Percentiles rank a stretch among this genome's conserved stretches.
These are phyloP conservation scores for Catocala sponsa DNA, from an alignment of 2,888 invertebrate species.

Conservation along the genomic window DNA sequence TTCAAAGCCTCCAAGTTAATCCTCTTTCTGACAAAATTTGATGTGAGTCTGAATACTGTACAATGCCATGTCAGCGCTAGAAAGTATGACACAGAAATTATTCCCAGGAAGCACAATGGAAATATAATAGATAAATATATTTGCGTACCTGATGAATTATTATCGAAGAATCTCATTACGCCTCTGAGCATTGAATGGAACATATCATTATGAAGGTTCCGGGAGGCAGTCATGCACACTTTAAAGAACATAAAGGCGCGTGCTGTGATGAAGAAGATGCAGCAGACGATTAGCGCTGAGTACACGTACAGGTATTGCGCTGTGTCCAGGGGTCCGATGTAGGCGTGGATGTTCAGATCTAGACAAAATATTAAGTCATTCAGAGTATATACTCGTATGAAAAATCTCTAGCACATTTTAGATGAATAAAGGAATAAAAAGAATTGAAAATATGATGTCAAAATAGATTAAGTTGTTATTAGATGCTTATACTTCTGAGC, in stretches of 20 bases:
- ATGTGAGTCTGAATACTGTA: no score
- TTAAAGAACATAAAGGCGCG: slow-evolving; percentile 91
- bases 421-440: no score
- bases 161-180: slow-evolving; percentile 95
- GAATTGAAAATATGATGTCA: no score
- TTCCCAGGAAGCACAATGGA: no score
- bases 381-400: no score
- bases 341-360: slow-evolving; percentile 79
- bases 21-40: no score
- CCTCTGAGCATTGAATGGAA: slow-evolving; percentile 93
- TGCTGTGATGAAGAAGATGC: slow-evolving; percentile 87
- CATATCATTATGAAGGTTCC: slow-evolving; percentile 94
- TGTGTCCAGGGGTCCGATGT: slow-evolving; percentile 80
- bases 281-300: slow-evolving; percentile 77
- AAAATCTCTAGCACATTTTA: no score
- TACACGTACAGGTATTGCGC: slow-evolving; percentile 82
- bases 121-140: neutral
- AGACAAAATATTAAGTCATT: slow-evolving; percentile 24
- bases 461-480: no score
- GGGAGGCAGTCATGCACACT: slow-evolving; percentile 92
- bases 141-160: slow-evolving; percentile 91
- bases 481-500: no score
- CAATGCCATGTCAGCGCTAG: no score
- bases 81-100: no score
- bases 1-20: no score